Percentiles rank a stretch among this genome's conserved stretches.
These are phyloP conservation scores for Heteromurus nitidus DNA, from an alignment of 2,888 invertebrate genomes.

Conservation along the genomic window DNA sequence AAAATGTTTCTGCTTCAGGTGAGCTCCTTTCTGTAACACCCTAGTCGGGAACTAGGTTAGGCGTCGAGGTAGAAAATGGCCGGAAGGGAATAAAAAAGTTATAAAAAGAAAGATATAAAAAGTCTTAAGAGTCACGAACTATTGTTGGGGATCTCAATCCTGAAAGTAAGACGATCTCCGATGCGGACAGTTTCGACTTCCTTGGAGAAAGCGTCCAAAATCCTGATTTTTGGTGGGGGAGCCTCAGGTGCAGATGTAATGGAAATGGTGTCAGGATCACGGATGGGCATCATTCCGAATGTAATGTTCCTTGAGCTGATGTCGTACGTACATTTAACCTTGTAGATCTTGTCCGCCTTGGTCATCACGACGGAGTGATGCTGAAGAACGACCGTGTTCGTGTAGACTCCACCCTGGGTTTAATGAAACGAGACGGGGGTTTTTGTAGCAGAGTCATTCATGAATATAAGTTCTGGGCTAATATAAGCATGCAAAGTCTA, in stretches of 20 bases:
- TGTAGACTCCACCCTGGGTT: constrained; percentile 91
- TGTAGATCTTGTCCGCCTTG: constrained; percentile 96
- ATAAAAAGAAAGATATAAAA: not conserved
- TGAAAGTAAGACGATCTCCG: constrained; percentile 94
- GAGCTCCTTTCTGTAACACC: constrained; percentile 24
- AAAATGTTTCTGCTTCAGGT: constrained; percentile 16
- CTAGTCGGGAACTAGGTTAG: constrained; percentile 47
- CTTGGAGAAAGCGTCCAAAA: constrained; percentile 88
- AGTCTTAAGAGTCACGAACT: constrained; percentile 80
- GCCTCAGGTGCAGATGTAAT: constrained; percentile 96
- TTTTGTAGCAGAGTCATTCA: no score
- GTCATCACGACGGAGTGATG: constrained; percentile 98
- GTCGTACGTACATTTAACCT: constrained; percentile 96
- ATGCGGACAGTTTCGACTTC: constrained; percentile 96
- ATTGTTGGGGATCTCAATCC: constrained; percentile 96
- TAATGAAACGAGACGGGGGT: not conserved
- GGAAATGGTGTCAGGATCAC: constrained; percentile 96
- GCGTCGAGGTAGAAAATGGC: constrained; percentile 20
- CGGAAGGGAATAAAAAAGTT: constrained; percentile 35
- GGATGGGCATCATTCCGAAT: constrained; percentile 97
- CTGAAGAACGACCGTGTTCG: constrained; percentile 94
- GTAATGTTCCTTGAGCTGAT: constrained; percentile 97
- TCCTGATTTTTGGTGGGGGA: constrained; percentile 93
- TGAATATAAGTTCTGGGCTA: no score
- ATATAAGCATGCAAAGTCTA: constrained; percentile 2